Percentiles rank a stretch among this genome's conserved stretches.
These are phyloP conservation scores for Eidolon helvum DNA, from an alignment of 2,113 vertebrate species.

Conservation along the genomic window DNA sequence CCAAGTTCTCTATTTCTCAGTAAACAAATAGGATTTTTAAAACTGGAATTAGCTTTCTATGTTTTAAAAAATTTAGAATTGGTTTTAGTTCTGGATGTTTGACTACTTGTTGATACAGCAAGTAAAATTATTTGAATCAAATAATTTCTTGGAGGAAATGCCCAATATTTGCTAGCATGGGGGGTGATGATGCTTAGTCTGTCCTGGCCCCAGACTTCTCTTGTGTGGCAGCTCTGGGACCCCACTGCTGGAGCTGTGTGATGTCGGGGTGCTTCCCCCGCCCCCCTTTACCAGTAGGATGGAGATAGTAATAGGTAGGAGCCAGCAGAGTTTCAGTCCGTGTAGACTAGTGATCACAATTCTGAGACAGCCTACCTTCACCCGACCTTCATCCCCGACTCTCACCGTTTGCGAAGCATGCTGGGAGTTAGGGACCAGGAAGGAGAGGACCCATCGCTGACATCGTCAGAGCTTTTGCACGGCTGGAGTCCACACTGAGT, in stretches of 20 bases:
- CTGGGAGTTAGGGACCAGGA: background rate
- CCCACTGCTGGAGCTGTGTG: background rate
- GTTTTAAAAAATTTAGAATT: background rate
- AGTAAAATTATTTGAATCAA: background rate
- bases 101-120: background rate
- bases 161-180: background rate
- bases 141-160: background rate
- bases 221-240: background rate
- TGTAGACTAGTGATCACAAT: too few species aligned
- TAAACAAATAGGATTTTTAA: background rate
- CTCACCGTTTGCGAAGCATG: background rate
- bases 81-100: background rate
- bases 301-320: background rate
- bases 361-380: background rate
- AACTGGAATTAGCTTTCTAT: background rate
- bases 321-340: background rate
- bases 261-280: too few species aligned
- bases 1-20: background rate
- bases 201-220: background rate
- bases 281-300: background rate
- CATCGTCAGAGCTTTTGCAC: accelerated
- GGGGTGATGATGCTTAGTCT: too few species aligned
- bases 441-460: background rate
- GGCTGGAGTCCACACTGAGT: too few species aligned
- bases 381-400: background rate